Percentiles rank a stretch among this genome's conserved stretches.
These are phyloP conservation scores for Euplexia lucipara DNA, from an alignment of 2,888 invertebrate species.

Conservation along the genomic window DNA sequence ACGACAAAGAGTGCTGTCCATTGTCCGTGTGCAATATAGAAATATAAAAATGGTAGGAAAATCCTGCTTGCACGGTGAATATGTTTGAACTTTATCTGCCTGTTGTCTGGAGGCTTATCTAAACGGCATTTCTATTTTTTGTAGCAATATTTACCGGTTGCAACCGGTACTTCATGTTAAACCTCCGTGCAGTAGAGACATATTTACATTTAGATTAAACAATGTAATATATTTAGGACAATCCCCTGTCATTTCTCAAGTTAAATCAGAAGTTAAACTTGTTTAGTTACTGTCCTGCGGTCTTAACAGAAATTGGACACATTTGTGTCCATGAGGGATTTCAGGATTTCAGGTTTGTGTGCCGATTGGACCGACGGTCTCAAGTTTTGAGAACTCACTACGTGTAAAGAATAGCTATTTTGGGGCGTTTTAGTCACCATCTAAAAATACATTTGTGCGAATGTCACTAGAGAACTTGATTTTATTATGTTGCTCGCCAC, in stretches of 20 bases:
- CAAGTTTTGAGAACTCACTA: slow-evolving; percentile 17
- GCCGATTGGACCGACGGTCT: slow-evolving; percentile 10
- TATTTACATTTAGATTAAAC: slow-evolving; percentile 35
- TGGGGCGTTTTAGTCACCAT: background rate
- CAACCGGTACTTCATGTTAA: slow-evolving; percentile 17
- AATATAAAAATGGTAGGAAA: slow-evolving; percentile 30
- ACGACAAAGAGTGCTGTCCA: background rate
- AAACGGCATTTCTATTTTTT: slow-evolving; percentile 21
- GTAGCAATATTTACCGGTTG: slow-evolving; percentile 11
- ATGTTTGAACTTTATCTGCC: slow-evolving; percentile 23
- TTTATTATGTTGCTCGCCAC: slow-evolving; percentile 14
- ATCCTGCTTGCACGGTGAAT: background rate
- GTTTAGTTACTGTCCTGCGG: slow-evolving; percentile 14
- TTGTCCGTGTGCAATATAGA: background rate
- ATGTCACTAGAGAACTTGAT: slow-evolving; percentile 1
- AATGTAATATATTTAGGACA: slow-evolving; percentile 12
- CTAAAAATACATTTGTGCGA: slow-evolving; percentile 1
- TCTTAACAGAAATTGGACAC: slow-evolving; percentile 27
- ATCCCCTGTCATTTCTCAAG: slow-evolving; percentile 14
- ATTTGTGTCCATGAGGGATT: slow-evolving; percentile 23
- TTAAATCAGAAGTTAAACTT: slow-evolving; percentile 27
- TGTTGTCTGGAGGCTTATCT: slow-evolving; percentile 17
- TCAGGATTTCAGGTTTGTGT: slow-evolving; percentile 32
- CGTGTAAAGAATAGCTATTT: slow-evolving; percentile 24
- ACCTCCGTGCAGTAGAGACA: slow-evolving; percentile 9